A percentile compares a stretch with the other conserved stretches of the same genome.
These are phyloP conservation scores for Hirtodrosophila cameraria DNA, from an alignment of 2,888 invertebrate species.

Conservation along the genomic window DNA sequence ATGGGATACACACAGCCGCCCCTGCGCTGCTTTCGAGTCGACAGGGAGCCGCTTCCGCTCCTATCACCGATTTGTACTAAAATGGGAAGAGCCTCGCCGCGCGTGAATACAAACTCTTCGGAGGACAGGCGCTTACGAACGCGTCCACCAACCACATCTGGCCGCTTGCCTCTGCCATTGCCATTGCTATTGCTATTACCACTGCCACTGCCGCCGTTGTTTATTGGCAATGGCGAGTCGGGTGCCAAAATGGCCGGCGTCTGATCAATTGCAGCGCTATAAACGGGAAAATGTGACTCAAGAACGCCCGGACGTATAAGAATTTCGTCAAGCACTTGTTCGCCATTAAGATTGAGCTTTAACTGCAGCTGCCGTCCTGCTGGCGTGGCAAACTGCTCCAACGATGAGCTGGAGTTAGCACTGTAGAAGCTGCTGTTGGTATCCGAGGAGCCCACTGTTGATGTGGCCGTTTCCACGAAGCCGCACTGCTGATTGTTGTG, in stretches of 20 bases:
- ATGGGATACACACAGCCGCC: slow-evolving; percentile 87
- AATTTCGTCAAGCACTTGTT: slow-evolving; percentile 44
- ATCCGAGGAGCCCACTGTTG: slow-evolving; percentile 77
- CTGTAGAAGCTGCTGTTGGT: slow-evolving; percentile 84
- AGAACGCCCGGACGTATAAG: slow-evolving; percentile 81
- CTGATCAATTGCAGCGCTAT: slow-evolving; percentile 36
- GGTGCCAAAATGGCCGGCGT: slow-evolving; percentile 67
- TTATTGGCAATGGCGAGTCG: slow-evolving; percentile 50
- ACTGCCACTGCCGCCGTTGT: slow-evolving; percentile 41
- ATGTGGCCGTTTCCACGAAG: not conserved
- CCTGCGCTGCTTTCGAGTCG: slow-evolving; percentile 86
- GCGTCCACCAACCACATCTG: slow-evolving; percentile 72
- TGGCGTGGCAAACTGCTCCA: slow-evolving; percentile 75
- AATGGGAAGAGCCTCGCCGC: slow-evolving; percentile 86
- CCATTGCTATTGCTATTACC: slow-evolving; percentile 45
- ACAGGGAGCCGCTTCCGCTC: slow-evolving; percentile 82
- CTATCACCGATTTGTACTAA: slow-evolving; percentile 84
- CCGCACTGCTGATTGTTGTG: slow-evolving; percentile 75
- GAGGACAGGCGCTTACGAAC: slow-evolving; percentile 81
- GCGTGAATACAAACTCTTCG: slow-evolving; percentile 82
- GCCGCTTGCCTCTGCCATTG: slow-evolving; percentile 33
- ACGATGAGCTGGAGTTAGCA: slow-evolving; percentile 82
- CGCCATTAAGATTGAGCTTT: slow-evolving; percentile 54
- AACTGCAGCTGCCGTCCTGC: slow-evolving; percentile 32
- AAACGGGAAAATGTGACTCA: slow-evolving; percentile 84